phyloP scores from a whole-genome alignment of 2,888 invertebrate species.

The Adineta ricciae region DNA sequence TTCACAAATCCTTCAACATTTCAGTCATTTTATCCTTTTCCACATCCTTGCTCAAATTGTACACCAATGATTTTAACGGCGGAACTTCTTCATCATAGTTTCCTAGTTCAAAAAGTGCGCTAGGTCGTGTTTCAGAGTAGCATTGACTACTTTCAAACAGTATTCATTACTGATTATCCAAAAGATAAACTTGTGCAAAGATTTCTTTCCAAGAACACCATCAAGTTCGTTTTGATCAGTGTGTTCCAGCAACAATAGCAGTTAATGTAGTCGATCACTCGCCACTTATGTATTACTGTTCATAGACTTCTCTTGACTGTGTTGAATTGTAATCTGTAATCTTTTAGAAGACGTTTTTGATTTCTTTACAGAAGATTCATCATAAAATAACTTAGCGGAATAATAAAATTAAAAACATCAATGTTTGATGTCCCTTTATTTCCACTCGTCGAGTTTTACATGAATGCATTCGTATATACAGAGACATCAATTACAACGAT shows the following conservation, averaged over 20 bases:
- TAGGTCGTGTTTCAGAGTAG: background rate
- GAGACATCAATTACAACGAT: too few species aligned
- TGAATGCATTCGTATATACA: too few species aligned
- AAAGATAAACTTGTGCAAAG: background rate
- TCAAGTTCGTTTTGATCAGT: background rate
- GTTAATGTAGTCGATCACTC: background rate
- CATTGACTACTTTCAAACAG: background rate
- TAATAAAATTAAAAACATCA: too few species aligned
- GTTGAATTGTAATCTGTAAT: too few species aligned
- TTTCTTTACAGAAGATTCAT: too few species aligned
- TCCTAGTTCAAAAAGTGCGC: background rate
- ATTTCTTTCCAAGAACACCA: conserved; percentile 17
- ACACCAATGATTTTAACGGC: background rate
- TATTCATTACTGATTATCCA: background rate
- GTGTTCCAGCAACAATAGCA: background rate
- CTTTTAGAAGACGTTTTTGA: too few species aligned
- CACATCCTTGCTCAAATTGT: background rate
- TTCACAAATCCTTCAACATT: background rate
- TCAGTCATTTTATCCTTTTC: background rate
- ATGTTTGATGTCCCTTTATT: too few species aligned
- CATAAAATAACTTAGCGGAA: too few species aligned
- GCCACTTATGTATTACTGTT: too few species aligned
- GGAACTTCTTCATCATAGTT: background rate
- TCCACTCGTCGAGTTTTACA: too few species aligned
- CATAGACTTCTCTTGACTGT: too few species aligned